These are phyloP conservation scores for Drosophila gaucha DNA, from an alignment of 2,888 invertebrate genomes.

Conservation along the genomic window DNA sequence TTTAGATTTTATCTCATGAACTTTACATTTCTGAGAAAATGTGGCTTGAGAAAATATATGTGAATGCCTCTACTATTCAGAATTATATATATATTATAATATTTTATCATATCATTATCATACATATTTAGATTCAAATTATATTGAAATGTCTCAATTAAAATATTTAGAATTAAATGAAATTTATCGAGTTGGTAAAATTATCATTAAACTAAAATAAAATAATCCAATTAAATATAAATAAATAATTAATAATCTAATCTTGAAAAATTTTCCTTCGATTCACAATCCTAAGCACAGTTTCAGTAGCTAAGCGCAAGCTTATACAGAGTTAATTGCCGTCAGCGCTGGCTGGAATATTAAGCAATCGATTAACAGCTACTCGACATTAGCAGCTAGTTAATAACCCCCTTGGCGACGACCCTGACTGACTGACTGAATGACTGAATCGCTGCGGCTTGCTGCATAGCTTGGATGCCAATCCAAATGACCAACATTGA, in stretches of 20 bases:
- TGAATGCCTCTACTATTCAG: too few relatives aligned
- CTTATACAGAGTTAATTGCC: background rate
- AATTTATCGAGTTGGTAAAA: too few relatives aligned
- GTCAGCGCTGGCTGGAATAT: constrained; percentile 7
- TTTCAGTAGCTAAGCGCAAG: background rate
- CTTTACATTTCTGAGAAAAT: too few relatives aligned
- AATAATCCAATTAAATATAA: background rate
- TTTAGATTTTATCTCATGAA: too few relatives aligned
- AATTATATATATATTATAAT: too few relatives aligned
- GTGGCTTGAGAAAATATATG: too few relatives aligned
- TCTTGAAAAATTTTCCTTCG: background rate
- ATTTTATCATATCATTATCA: too few relatives aligned
- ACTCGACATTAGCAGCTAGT: constrained; percentile 2
- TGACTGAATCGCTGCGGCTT: constrained; percentile 23
- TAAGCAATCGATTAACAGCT: constrained; percentile 5
- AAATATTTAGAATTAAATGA: too few relatives aligned
- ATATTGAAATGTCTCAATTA: too few relatives aligned
- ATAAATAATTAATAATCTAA: background rate
- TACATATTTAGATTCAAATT: too few relatives aligned
- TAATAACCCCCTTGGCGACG: constrained; percentile 43
- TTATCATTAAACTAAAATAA: too few relatives aligned
- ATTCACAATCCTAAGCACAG: background rate
- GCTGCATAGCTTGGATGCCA: constrained; percentile 72
- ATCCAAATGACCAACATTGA: constrained; percentile 75
- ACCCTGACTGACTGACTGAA: constrained; percentile 39